Conservation (phyloP, 2,113 vertebrate genomes). For the Zosterops pallidus region DNA sequence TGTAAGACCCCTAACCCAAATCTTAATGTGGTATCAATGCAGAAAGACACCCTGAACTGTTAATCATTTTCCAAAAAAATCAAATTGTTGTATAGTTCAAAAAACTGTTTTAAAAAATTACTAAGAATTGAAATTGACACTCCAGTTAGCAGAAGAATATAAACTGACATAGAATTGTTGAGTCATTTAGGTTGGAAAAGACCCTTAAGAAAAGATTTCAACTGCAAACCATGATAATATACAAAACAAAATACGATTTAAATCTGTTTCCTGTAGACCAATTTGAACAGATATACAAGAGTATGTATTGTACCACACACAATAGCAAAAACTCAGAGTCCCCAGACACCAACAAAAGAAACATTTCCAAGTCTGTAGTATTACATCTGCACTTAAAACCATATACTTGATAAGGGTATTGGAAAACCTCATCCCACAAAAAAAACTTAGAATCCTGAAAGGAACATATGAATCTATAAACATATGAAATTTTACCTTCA, state of each 20-base stretch:
- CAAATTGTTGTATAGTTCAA: background rate
- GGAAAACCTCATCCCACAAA: background rate
- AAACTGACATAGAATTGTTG: background rate
- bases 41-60: background rate
- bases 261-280: background rate
- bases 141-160: background rate
- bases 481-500: background rate
- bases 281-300: background rate
- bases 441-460: background rate
- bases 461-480: background rate
- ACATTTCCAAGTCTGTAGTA: background rate
- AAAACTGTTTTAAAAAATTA: background rate
- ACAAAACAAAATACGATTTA: background rate
- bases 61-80: background rate
- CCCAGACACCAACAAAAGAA: background rate
- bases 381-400: background rate
- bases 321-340: background rate
- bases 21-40: background rate
- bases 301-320: background rate
- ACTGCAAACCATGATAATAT: background rate
- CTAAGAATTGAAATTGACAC: background rate
- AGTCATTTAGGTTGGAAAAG: background rate
- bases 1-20: background rate
- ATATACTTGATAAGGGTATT: background rate
- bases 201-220: background rate